Base-by-base conservation (phyloP, 1,140 invertebrate species). In the Dreissena polymorpha region DNA sequence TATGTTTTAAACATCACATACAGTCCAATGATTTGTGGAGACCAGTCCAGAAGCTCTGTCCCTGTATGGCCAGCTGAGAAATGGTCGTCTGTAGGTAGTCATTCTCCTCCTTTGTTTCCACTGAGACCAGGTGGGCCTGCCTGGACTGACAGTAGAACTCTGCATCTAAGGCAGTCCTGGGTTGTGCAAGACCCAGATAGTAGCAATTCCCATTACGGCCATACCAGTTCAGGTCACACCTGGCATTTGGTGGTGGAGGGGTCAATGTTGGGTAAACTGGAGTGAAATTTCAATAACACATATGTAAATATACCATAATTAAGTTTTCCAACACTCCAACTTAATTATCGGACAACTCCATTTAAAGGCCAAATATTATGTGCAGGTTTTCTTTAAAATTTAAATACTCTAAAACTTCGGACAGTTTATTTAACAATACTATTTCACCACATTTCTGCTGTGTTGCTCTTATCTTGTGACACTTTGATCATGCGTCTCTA, bases 21-120 rank as follows among this genome's bases (percentile, higher is more conserved):
- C 80, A 67, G 60, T 83, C 70, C 50, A 83, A 27, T 50, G 80
- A 83, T 51, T 83, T 83, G 60, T 83, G 80, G 21, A 83, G 25
- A 74, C 80, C 50, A 0, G 80, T 83, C 80, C 80, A 83, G 53
- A 83, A 83, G 16, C 80, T 83, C 29, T 74, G 71, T 10, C 51
- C 60, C 1, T 53, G 21, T 1, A 49, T 10, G 3, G 80, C 71
- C 8, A 75, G 29, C n/a, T 49, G 27, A 12, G 23, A 49, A 60
- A 83, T 83, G 10, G 51, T 83, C 57, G 50, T 51, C 7, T 69
- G 64, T 0, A 83, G 72, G 55, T 64, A 83, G 29, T 29, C 29
- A 27, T 83, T 83, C 49, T 53, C 39, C 16, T 71, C 23, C 6
- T n/a, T 21, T 21, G 74, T 73, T 49, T 83, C 71, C 18, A 83